phyloP scores from a whole-genome alignment of 2,888 invertebrate species.

The Pachycephus smyrnensis region DNA sequence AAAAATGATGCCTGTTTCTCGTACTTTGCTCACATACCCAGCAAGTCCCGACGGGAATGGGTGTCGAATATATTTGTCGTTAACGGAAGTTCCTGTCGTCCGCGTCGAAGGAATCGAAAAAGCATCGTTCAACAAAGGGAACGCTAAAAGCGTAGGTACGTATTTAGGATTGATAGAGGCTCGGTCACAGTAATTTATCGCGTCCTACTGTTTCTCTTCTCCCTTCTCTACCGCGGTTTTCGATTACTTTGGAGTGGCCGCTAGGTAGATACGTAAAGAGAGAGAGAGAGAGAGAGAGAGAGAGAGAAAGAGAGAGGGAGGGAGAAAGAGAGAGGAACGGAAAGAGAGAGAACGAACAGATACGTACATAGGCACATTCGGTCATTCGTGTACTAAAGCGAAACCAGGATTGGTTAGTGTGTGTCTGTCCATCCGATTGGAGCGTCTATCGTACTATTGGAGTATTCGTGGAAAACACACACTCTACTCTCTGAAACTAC shows the following conservation, averaged over 20 bases:
- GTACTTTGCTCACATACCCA: background rate
- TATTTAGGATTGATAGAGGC: conserved; percentile 49
- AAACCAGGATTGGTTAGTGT: conserved; percentile 38
- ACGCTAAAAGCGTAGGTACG: conserved; percentile 44
- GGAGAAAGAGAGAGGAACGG: background rate
- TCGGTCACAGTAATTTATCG: conserved; percentile 52
- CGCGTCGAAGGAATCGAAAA: conserved; percentile 4
- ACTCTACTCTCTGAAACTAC: conserved; percentile 8
- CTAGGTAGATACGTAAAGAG: background rate
- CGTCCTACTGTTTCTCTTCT: conserved; percentile 21
- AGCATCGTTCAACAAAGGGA: conserved; percentile 35
- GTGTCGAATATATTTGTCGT: background rate
- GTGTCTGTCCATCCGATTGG: background rate
- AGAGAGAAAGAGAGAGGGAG: no score
- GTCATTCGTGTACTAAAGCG: conserved; percentile 43
- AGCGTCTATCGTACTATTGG: background rate
- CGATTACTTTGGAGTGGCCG: conserved; percentile 53
- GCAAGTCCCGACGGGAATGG: background rate
- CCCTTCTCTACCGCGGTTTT: conserved; percentile 40
- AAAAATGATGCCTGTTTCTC: background rate
- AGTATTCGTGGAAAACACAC: conserved; percentile 2
- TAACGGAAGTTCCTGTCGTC: background rate
- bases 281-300: no score
- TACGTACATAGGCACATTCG: conserved; percentile 26
- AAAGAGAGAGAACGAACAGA: background rate